Evolutionary conservation across 2,888 invertebrate species (phyloP), one percentile per base, ranked within the genome.

Genomic region (Drosophila neoperkinsi): DNA sequence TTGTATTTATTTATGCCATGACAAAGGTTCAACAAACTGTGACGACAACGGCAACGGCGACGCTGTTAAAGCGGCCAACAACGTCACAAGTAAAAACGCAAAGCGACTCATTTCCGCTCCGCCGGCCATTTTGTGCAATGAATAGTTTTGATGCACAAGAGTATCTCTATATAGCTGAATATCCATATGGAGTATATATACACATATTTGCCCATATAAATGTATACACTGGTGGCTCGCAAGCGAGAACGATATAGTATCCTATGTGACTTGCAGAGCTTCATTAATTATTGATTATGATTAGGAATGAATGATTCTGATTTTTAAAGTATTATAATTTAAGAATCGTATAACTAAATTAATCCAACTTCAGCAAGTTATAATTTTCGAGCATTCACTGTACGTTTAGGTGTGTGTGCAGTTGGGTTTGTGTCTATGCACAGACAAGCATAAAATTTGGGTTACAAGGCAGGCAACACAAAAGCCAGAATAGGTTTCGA

Each of bases 1-100:
- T 16, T 41, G 38, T 21, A 33, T 74, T 62, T 52, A 66, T 78
- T 73, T 63, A 77, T 75, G 71, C 65, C 84, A 71, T 69, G 64
- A 77, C 66, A 78, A 78, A 87, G 82, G 84, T 87, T 84, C 84
- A 84, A 84, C 84, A 87, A 84, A 84, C 84, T 87, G 71, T 77
- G 74, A 71, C 76, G 61, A 55, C 69, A 65, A 66, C 60, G 21
- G 6, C 43, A 21, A 46, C 79, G 61, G 57, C 71, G 63, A 58
- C 63, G 41, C 59, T 52, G 41, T 60, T 57, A 58, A 67, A 46
- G 58, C 71, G 67, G 56, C 62, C 59, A 49, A 49, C 79, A 69
- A 76, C 79, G 79, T 79, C 79, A 79, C 56, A 38, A 61, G 56
- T 38, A 73, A 65, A 71, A 71, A 74, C 66, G 71, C 71, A 62